These are phyloP conservation scores for Diloba caeruleocephala DNA, from an alignment of 2,888 invertebrate species.

Conservation along the genomic window DNA sequence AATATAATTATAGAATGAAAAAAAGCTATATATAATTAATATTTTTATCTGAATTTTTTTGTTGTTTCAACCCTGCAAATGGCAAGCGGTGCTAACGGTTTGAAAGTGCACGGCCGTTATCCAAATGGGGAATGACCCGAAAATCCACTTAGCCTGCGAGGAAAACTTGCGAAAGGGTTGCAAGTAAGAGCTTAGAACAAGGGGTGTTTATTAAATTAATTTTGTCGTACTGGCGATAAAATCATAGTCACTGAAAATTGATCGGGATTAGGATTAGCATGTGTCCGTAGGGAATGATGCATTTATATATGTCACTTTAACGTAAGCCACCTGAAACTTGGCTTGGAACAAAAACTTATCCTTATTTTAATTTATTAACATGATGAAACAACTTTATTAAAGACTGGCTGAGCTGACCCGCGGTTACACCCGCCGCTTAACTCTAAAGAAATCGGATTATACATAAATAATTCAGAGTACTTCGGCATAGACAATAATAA, in stretches of 20 bases:
- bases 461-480: no score
- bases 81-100: constrained; percentile 72
- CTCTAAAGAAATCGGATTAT: no score
- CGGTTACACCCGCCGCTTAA: no score
- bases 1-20: no score
- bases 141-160: constrained; percentile 83
- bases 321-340: no score
- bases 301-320: no score
- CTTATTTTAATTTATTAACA: no score
- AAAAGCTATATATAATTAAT: neutral
- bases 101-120: constrained; percentile 80
- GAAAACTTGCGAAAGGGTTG: constrained; percentile 65
- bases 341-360: no score
- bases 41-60: constrained; percentile 5
- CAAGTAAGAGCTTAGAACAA: constrained; percentile 53
- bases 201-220: constrained; percentile 59
- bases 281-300: neutral
- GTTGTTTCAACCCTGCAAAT: constrained; percentile 57
- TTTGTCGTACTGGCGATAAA: constrained; percentile 40
- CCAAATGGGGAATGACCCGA: constrained; percentile 82
- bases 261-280: constrained; percentile 16
- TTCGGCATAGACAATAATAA: no score
- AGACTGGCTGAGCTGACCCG: no score
- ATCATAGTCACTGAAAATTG: constrained; percentile 47
- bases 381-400: no score